A percentile compares a stretch with the other conserved stretches of the same genome.
These are phyloP conservation scores for Sipha maydis DNA, from an alignment of 2,888 invertebrate genomes.

Conservation along the genomic window DNA sequence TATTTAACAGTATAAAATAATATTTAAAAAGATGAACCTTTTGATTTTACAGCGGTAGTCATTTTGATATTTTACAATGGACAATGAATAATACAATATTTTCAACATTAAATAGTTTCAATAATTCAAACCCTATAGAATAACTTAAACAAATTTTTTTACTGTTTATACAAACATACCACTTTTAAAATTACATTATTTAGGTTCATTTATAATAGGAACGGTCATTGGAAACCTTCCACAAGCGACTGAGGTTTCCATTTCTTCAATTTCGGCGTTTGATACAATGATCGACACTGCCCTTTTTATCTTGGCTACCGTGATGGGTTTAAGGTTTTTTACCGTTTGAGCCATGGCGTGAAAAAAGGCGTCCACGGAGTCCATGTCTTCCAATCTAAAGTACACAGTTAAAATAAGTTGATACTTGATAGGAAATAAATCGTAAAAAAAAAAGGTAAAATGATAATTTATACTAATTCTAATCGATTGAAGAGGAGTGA, in stretches of 20 bases:
- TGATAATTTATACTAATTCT: too few relatives aligned
- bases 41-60: neutral
- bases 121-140: neutral
- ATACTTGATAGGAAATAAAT: too few relatives aligned
- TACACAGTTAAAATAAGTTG: neutral
- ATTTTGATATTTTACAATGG: neutral
- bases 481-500: too few relatives aligned
- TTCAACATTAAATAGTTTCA: neutral
- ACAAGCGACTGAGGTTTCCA: constrained; percentile 26
- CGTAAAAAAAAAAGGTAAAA: neutral
- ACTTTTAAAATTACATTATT: neutral
- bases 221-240: constrained; percentile 39
- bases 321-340: constrained; percentile 61
- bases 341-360: constrained; percentile 62
- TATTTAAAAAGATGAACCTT: neutral
- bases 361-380: constrained; percentile 62
- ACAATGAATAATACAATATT: neutral
- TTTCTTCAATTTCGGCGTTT: constrained; percentile 63
- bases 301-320: constrained; percentile 62
- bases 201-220: constrained; percentile 25
- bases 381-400: constrained; percentile 60
- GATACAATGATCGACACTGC: constrained; percentile 61
- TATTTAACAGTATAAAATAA: neutral
- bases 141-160: neutral
- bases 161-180: neutral